Base-by-base conservation (phyloP, 53 echinoderm and acorn worm species). In the Echinarachnius parma region DNA sequence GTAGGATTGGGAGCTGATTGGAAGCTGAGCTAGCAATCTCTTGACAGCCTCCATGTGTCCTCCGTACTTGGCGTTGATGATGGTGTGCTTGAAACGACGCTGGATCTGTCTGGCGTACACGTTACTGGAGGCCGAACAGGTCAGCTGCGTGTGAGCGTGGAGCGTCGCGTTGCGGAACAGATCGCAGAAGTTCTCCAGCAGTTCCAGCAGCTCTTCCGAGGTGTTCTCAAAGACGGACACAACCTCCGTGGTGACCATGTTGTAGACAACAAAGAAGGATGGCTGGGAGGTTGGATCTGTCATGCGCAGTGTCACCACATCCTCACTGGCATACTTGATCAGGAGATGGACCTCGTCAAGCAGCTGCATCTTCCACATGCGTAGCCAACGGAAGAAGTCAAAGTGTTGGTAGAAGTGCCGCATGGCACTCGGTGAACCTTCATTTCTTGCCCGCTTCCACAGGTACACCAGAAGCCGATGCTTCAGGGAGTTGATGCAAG, bases 311-410 rank as follows among this genome's bases (percentile, higher is more conserved):
- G 91, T 87, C 21, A 96, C 96, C 4, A 96, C 96, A 55, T 91
- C 96, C 34, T 96, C 96, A 28, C 86, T 96, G 34, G 96, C 91
- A 34, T 84, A 96, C 79, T 96, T 96, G 59, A 96, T 86, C 39
- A 96, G 67, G 32, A 96, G 84, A 68, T 96, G 90, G 13, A 84
- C 83, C 62, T 88, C 91, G 39, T 96, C 96, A 21, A 96, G 77
- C 22, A 96, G 67, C 57, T 96, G 96, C 61, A 96, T 96, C 77
- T 96, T 96, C 96, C 96, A 96, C 96, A 96, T 96, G 18, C 96
- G 81, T 30, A 96, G 78, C 87, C 84, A 87, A n/a, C 90, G 83
- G 55, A 96, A 87, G 53, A 87, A 84, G 54, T 96, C 91, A 88
- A 87, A 96, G 85, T 91, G 90, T 57, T 91, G 84, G 65, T 86